These are phyloP conservation scores for Plumapathes pennacea DNA, from an alignment of 92 coral and sea anemone genomes.

Conservation along the genomic window DNA sequence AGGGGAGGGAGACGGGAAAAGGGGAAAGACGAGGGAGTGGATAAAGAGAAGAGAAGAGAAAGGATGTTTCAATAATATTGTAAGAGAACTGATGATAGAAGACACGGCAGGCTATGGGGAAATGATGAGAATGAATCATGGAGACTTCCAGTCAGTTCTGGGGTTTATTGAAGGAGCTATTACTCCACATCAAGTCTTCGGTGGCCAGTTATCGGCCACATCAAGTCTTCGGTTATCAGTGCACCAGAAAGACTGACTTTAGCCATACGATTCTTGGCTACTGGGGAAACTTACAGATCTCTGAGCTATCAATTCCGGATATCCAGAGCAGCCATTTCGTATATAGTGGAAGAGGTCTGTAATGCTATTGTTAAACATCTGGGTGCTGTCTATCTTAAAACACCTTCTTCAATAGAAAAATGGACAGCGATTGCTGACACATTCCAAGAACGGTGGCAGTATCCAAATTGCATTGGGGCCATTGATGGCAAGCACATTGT, in stretches of 20 bases:
- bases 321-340: slow-evolving; percentile 25
- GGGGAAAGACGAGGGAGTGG: too few species aligned
- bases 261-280: slow-evolving; percentile 37
- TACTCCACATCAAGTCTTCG: too few species aligned
- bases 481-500: slow-evolving; percentile 56
- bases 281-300: slow-evolving; percentile 52
- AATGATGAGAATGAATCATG: too few species aligned
- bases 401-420: slow-evolving; percentile 32
- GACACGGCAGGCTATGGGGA: too few species aligned
- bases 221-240: too few species aligned
- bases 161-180: too few species aligned
- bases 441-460: slow-evolving; percentile 44
- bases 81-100: too few species aligned
- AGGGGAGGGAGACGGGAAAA: too few species aligned
- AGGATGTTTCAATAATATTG: too few species aligned
- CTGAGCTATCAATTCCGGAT: slow-evolving; percentile 47
- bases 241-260: slow-evolving; percentile 11
- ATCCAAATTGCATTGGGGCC: slow-evolving; percentile 51
- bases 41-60: too few species aligned
- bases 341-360: slow-evolving; percentile 30
- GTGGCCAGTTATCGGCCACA: too few species aligned
- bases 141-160: too few species aligned
- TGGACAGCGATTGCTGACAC: slow-evolving; percentile 28
- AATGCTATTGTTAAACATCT: slow-evolving; percentile 14
- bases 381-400: slow-evolving; percentile 22